These are phyloP conservation scores for Mustela lutreola DNA, from an alignment of 2,113 vertebrate species.

Conservation along the genomic window DNA sequence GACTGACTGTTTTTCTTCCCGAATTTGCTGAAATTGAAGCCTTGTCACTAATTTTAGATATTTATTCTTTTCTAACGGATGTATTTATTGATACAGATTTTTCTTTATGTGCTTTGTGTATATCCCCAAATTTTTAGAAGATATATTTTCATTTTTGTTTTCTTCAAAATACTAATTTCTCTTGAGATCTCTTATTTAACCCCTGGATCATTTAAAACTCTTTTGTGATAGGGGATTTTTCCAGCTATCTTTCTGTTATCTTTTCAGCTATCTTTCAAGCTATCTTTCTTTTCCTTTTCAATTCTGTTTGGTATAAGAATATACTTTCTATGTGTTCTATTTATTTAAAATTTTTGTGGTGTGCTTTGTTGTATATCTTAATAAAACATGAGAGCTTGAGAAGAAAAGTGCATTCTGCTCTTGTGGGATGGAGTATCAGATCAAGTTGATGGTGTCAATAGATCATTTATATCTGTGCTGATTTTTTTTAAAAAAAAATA, in stretches of 20 bases:
- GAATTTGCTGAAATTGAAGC: background rate
- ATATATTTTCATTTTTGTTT: background rate
- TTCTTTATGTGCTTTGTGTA: background rate
- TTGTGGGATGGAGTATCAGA: background rate
- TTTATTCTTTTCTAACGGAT: background rate
- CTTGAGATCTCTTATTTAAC: background rate
- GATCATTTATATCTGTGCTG: background rate
- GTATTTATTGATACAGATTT: background rate
- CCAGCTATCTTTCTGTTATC: background rate
- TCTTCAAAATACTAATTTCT: background rate
- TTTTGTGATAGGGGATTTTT: background rate
- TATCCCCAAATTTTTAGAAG: background rate
- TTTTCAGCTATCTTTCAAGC: background rate
- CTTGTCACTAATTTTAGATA: background rate
- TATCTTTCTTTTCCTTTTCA: background rate
- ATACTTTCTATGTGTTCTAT: background rate
- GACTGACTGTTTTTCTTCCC: background rate
- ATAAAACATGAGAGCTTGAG: background rate
- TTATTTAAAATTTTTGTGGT: background rate
- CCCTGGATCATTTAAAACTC: background rate
- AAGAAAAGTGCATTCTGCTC: background rate
- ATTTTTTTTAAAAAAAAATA: background rate
- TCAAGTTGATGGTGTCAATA: background rate
- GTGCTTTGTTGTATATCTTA: background rate
- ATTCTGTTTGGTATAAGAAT: background rate